phyloP scores from a whole-genome alignment of 2,888 invertebrate genomes.

The Rhagium mordax region DNA sequence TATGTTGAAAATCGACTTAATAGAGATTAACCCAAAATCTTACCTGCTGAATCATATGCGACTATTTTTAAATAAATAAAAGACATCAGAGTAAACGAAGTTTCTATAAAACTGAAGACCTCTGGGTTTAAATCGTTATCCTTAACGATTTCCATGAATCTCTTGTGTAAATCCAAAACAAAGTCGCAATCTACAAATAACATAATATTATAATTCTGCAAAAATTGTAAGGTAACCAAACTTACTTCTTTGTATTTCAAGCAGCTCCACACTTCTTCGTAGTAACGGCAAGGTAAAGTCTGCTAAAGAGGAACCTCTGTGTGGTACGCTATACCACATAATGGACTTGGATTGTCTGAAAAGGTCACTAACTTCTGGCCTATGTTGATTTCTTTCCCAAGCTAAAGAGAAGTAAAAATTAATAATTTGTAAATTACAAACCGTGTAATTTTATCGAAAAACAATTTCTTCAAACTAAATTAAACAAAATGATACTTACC shows the following conservation, averaged over 20 bases:
- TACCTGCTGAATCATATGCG: slow-evolving; percentile 84
- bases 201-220: slow-evolving; percentile 6
- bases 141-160: slow-evolving; percentile 74
- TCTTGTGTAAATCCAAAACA: slow-evolving; percentile 78
- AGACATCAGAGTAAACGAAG: slow-evolving; percentile 82
- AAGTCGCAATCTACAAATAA: slow-evolving; percentile 77
- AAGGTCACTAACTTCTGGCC: slow-evolving; percentile 69
- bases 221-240: neutral
- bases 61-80: slow-evolving; percentile 84
- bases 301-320: slow-evolving; percentile 86
- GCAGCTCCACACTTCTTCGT: slow-evolving; percentile 83
- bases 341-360: slow-evolving; percentile 77
- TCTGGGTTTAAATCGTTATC: slow-evolving; percentile 72
- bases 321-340: slow-evolving; percentile 91
- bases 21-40: slow-evolving; percentile 1
- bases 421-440: no score
- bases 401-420: slow-evolving; percentile 61
- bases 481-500: slow-evolving; percentile 67
- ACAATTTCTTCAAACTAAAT: no score
- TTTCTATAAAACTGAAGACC: slow-evolving; percentile 86
- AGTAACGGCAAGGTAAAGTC: slow-evolving; percentile 82
- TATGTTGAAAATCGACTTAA: no score
- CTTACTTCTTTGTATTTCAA: slow-evolving; percentile 85
- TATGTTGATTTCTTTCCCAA: slow-evolving; percentile 70
- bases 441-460: neutral